Evolutionary conservation across 2,113 vertebrate genomes (phyloP).

Genomic region (Apistogramma diplotaenia): DNA sequence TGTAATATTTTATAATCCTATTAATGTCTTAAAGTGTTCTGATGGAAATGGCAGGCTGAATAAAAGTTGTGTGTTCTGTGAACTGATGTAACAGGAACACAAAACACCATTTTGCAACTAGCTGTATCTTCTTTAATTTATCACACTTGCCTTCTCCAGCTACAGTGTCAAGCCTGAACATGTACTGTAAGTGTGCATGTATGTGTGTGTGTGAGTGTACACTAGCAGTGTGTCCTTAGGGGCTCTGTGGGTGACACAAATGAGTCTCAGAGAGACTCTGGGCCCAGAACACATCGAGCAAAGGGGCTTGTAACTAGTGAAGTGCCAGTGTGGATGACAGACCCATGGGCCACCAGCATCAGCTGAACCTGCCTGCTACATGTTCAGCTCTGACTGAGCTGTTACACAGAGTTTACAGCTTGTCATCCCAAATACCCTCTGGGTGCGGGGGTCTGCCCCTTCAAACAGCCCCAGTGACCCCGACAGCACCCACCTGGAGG

Average conservation of each 20-base stretch:
- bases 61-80: not conserved
- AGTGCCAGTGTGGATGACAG: slow-evolving; percentile 20
- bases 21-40: not conserved
- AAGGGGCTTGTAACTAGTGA: slow-evolving; percentile 53
- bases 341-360: slow-evolving; percentile 33
- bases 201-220: not conserved
- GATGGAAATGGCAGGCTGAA: not conserved
- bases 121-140: slow-evolving; percentile 11
- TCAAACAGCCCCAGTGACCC: not conserved
- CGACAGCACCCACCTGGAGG: not conserved
- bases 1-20: not conserved
- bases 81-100: not conserved
- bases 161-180: slow-evolving; percentile 47
- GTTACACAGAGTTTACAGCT: not conserved
- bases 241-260: slow-evolving; percentile 51
- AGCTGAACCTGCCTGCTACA: not conserved
- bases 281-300: slow-evolving; percentile 36
- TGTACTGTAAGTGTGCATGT: slow-evolving; percentile 1
- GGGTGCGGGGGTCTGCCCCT: too few relatives aligned
- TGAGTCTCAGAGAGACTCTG: slow-evolving; percentile 61
- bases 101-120: not conserved
- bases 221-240: slow-evolving; percentile 40
- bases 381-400: not conserved
- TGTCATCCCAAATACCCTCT: too few relatives aligned
- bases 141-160: slow-evolving; percentile 17